Percentiles rank a stretch among this genome's conserved stretches.
These are phyloP conservation scores for Percina caprodes DNA, from an alignment of 2,113 vertebrate species.

Conservation along the genomic window DNA sequence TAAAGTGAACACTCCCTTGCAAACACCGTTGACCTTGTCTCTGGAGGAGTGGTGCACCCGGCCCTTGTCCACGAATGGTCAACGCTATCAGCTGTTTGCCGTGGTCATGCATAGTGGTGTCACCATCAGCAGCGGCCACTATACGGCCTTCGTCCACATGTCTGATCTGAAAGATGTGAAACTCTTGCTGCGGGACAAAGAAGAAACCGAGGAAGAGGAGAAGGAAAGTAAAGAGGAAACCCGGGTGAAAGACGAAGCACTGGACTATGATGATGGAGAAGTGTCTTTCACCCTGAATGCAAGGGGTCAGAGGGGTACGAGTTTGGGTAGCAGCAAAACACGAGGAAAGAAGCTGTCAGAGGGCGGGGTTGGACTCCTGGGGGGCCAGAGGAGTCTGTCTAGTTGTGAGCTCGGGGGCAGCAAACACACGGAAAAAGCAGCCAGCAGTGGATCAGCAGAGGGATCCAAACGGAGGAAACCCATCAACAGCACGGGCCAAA, in stretches of 20 bases:
- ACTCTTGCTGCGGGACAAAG: slow-evolving; percentile 69
- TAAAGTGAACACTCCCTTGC: slow-evolving; percentile 95
- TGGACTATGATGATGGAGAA: slow-evolving; percentile 88
- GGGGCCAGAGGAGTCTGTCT: slow-evolving; percentile 92
- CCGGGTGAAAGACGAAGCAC: slow-evolving; percentile 61
- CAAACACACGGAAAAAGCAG: slow-evolving; percentile 85
- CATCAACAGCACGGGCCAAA: slow-evolving; percentile 54
- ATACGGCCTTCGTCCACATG: slow-evolving; percentile 94
- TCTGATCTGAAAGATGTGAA: slow-evolving; percentile 86
- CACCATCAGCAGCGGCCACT: slow-evolving; percentile 98
- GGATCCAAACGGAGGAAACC: slow-evolving; percentile 73
- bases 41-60: slow-evolving; percentile 95
- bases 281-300: slow-evolving; percentile 84
- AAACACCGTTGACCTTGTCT: slow-evolving; percentile 91
- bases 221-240: slow-evolving; percentile 74
- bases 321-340: slow-evolving; percentile 77
- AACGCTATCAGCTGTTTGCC: slow-evolving; percentile 92
- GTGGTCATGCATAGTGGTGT: slow-evolving; percentile 99
- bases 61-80: slow-evolving; percentile 83
- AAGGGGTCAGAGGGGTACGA: slow-evolving; percentile 56
- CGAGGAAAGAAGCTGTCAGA: slow-evolving; percentile 90
- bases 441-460: slow-evolving; percentile 57
- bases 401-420: slow-evolving; percentile 86
- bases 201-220: slow-evolving; percentile 40
- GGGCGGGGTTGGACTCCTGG: slow-evolving; percentile 89